phyloP scores from a whole-genome alignment of 2,797 vertebrate genomes.

The Pogoniulus pusillus region DNA sequence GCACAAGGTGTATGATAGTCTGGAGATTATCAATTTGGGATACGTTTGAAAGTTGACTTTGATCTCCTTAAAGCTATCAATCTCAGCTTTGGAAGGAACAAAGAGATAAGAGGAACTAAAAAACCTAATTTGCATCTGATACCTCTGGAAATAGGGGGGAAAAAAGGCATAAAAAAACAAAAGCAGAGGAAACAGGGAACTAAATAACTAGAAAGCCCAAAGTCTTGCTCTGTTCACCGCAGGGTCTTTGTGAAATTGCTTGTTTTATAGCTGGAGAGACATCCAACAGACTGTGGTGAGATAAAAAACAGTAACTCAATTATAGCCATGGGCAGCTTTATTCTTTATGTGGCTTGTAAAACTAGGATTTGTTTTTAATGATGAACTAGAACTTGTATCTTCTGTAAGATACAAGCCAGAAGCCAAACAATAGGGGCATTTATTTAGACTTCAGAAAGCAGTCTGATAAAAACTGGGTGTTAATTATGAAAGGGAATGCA shows the following conservation, averaged over 20 bases:
- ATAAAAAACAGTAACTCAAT: slow-evolving; percentile 69
- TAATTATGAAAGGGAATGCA: slow-evolving; percentile 51
- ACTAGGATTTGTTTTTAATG: slow-evolving; percentile 63
- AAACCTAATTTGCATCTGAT: slow-evolving; percentile 71
- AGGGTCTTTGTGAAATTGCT: slow-evolving; percentile 65
- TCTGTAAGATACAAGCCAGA: slow-evolving; percentile 44
- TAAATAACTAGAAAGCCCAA: slow-evolving; percentile 64
- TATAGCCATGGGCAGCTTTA: slow-evolving; percentile 55
- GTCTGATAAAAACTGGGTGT: slow-evolving; percentile 38
- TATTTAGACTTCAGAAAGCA: slow-evolving; percentile 55
- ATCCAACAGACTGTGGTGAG: slow-evolving; percentile 52
- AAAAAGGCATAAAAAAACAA: too few species aligned
- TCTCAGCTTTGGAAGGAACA: slow-evolving; percentile 66
- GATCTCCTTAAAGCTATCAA: slow-evolving; percentile 73
- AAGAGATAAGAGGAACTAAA: slow-evolving; percentile 71
- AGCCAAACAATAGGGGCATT: slow-evolving; percentile 30
- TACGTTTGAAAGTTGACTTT: slow-evolving; percentile 75
- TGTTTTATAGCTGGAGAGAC: slow-evolving; percentile 67
- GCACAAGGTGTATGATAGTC: slow-evolving; percentile 73
- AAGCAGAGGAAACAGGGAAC: slow-evolving; percentile 32
- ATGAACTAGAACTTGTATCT: slow-evolving; percentile 55
- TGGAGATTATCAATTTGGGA: slow-evolving; percentile 76
- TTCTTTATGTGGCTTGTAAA: slow-evolving; percentile 61
- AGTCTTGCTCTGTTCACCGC: slow-evolving; percentile 46
- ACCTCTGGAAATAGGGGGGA: slow-evolving; percentile 53